Evolutionary conservation across 2,797 vertebrate genomes (phyloP).

Genomic region (Aratinga solstitialis): DNA sequence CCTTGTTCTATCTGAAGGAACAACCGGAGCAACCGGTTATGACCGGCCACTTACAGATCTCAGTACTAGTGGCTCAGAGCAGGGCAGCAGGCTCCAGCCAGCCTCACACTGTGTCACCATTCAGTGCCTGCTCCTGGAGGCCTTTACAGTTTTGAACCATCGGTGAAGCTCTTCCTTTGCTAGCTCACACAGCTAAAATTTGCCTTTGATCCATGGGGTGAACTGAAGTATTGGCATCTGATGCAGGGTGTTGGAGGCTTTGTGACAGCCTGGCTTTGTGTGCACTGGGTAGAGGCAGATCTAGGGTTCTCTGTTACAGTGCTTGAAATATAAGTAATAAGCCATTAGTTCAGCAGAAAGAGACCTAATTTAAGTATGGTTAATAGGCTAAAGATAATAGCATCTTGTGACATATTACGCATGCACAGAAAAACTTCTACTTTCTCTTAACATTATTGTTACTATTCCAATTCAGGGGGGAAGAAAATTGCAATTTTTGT

Average conservation of each 20-base stretch:
- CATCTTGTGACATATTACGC: not conserved
- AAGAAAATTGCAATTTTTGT: rapidly evolving
- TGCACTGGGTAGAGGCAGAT: not conserved
- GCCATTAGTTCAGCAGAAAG: not conserved
- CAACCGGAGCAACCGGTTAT: not conserved
- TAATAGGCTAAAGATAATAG: not conserved
- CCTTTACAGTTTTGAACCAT: not conserved
- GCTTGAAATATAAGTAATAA: not conserved
- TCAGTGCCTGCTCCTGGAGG: not conserved
- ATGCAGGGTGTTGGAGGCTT: not conserved
- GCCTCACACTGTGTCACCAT: not conserved
- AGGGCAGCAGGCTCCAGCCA: not conserved
- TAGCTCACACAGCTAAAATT: not conserved
- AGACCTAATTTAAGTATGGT: not conserved
- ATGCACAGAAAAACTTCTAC: not conserved
- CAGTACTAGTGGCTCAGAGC: not conserved
- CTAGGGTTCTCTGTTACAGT: not conserved
- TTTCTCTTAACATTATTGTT: not conserved
- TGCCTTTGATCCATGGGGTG: not conserved
- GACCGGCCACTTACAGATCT: not conserved
- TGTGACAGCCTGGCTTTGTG: not conserved
- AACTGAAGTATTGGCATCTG: not conserved
- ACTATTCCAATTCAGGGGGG: rapidly evolving
- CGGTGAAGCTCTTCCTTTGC: not conserved
- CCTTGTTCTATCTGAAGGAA: not conserved